Conservation (phyloP, 2,113 vertebrate species). For the Tinamus guttatus region DNA sequence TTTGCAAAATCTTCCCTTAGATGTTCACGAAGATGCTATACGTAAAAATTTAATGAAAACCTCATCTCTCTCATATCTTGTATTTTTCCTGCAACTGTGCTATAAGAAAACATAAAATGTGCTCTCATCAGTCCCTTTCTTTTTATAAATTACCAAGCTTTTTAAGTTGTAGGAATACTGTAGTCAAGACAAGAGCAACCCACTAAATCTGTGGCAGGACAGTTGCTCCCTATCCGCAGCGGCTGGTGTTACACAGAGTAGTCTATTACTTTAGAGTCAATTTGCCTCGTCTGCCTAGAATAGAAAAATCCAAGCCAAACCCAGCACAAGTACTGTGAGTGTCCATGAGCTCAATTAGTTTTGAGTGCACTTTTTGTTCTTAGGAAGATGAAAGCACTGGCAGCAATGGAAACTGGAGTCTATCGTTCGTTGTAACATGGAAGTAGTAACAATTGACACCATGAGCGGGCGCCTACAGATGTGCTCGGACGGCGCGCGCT, state of each 20-base stretch:
- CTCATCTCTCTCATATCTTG: accelerated
- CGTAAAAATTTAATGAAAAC: background rate
- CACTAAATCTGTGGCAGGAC: background rate
- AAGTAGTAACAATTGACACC: background rate
- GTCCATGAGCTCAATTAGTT: background rate
- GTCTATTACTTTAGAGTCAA: background rate
- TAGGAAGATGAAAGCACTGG: conserved; percentile 8
- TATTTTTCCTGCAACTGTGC: background rate
- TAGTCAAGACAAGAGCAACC: background rate
- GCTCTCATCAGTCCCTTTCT: background rate
- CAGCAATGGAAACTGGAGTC: background rate
- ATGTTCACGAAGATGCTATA: background rate
- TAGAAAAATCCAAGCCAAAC: background rate
- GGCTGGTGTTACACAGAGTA: background rate
- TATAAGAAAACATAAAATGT: background rate
- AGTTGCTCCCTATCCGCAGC: background rate
- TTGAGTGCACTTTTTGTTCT: conserved; percentile 23
- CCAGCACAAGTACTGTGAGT: background rate
- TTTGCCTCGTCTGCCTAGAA: conserved; percentile 3
- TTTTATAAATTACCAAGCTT: background rate
- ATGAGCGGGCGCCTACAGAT: background rate
- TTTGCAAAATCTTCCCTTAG: background rate
- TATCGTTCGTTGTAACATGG: background rate
- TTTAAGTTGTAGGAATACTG: background rate
- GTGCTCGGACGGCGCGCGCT: background rate